A percentile compares a stretch with the other conserved stretches of the same genome.
Conservation (phyloP, 2,888 invertebrate species). For the Bedellia somnulentella region DNA sequence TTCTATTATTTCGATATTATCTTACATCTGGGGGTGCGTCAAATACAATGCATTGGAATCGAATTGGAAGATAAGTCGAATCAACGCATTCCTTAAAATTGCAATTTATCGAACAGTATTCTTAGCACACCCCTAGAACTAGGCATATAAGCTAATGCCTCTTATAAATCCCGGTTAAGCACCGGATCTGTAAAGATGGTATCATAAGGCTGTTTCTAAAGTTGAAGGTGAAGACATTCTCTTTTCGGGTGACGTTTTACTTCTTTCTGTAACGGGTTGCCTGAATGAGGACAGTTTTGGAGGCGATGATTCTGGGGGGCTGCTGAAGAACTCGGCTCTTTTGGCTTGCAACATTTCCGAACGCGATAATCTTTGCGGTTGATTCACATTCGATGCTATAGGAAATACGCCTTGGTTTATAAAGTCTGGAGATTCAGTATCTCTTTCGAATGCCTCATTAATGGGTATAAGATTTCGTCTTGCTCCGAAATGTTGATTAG, state of each 20-base stretch:
- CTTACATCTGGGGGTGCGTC: too few species aligned
- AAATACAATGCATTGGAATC: too few species aligned
- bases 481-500: constrained; percentile 51
- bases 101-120: too few species aligned
- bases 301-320: constrained; percentile 32
- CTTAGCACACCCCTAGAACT: too few species aligned
- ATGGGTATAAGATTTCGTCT: constrained; percentile 46
- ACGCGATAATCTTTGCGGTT: constrained; percentile 32
- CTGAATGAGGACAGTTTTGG: constrained; percentile 43
- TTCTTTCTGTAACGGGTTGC: constrained; percentile 23
- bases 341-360: constrained; percentile 62
- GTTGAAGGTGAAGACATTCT: constrained; percentile 51
- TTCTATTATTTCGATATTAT: constrained; percentile 50
- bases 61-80: too few species aligned
- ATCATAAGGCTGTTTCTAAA: constrained; percentile 67
- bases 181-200: constrained; percentile 6
- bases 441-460: constrained; percentile 29
- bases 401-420: constrained; percentile 48
- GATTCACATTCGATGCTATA: constrained; percentile 34
- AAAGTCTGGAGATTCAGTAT: constrained; percentile 23
- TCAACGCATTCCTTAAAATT: too few species aligned
- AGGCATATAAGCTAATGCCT: too few species aligned
- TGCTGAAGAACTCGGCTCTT: constrained; percentile 62
- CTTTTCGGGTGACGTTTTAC: constrained; percentile 34
- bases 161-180: too few species aligned